Percentiles rank a stretch among this genome's conserved stretches.
These are phyloP conservation scores for Empidonax alnorum DNA, from an alignment of 2,113 vertebrate genomes.

Conservation along the genomic window DNA sequence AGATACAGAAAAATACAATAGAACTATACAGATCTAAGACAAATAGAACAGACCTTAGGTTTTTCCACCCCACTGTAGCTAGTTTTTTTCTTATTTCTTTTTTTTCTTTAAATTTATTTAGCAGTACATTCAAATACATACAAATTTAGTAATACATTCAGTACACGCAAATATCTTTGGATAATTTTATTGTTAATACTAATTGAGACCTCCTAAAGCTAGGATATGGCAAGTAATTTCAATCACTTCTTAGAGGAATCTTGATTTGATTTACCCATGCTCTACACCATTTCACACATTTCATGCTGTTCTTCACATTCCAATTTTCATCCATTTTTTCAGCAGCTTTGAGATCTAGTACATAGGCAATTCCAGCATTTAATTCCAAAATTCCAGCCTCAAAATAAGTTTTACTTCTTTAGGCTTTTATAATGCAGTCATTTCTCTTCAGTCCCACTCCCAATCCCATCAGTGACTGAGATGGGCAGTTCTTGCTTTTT, in stretches of 20 bases:
- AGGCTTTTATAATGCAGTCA: not conserved
- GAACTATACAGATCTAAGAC: not conserved
- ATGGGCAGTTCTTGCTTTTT: not conserved
- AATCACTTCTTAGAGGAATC: not conserved
- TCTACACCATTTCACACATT: not conserved
- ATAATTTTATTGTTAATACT: not conserved
- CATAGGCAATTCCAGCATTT: not conserved
- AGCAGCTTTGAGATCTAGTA: not conserved
- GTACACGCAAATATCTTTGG: not conserved
- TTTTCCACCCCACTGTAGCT: fast-evolving
- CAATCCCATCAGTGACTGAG: not conserved
- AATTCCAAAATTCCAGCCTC: not conserved
- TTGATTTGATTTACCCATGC: not conserved
- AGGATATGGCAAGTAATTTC: not conserved
- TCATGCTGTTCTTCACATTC: not conserved
- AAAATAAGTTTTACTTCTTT: not conserved
- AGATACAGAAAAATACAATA: not conserved
- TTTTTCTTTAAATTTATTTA: not conserved
- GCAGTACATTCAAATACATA: not conserved
- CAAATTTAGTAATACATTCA: no score
- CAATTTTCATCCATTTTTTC: not conserved
- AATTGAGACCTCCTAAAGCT: not conserved
- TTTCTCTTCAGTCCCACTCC: not conserved
- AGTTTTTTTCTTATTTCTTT: not conserved
- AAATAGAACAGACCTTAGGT: not conserved